Evolutionary conservation across 2,113 vertebrate species (phyloP), one percentile per base, ranked within the genome.

Genomic region (Puma concolor): DNA sequence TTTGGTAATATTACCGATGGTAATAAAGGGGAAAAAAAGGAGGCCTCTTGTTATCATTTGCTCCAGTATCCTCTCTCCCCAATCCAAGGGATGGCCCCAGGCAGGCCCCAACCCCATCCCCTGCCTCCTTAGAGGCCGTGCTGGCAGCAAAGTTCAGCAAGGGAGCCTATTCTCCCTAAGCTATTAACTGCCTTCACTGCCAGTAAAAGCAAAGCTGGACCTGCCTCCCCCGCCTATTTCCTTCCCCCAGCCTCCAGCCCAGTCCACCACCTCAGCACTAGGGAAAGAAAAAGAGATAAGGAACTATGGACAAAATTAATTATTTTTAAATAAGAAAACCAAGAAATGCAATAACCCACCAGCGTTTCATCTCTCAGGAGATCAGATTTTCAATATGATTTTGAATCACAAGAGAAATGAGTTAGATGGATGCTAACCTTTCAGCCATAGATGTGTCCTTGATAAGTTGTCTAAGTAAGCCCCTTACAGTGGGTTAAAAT

Each of bases 261-360:
- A 11, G 17, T 19, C 36, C 44, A 69, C 69, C 44, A 48, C 57
- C 86, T 87, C 52, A 36, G 23, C 16, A 81, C 12, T 25, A 31
- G 54, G 41, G n/a, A 63, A 89, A 93, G 69, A 64, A 50, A 95
- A 93, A 76, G 9, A 82, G 17, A 44, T 76, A 27, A 93, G 52
- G 48, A 87, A 17, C 27, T 89, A 31, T 11, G 50, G 38, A 80
- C 41, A 96, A 85, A 90, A 95, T 83, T 87, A 87, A 86, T 95
- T 83, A 77, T 48, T 88, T 93, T 84, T 36, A 74, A 97, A 67
- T 15, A 95, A 79, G 77, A 95, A 77, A 96, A 86, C 48, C 41
- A 96, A 95, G 71, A 88, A 91, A 96, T 88, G 29, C 85, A 95
- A 77, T 84, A 92, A 72, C n/a, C 36, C 16, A 76, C 52, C n/a